Evolutionary conservation across 2,113 vertebrate genomes (phyloP).

Genomic region (Erythrolamprus reginae): DNA sequence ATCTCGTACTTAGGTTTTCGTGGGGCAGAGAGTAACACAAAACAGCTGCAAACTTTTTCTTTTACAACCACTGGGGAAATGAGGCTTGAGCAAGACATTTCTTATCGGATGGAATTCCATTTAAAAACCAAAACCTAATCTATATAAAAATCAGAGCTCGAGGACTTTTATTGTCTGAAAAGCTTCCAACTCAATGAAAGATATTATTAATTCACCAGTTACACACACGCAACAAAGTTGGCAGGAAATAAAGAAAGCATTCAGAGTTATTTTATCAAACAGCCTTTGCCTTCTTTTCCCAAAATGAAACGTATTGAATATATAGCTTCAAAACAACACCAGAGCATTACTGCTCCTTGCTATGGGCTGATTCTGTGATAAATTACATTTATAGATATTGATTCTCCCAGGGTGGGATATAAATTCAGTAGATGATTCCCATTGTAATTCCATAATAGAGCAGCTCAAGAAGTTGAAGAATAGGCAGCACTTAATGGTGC

Average conservation of each 20-base stretch:
- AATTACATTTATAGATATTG: background rate
- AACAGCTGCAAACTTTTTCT: background rate
- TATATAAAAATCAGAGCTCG: background rate
- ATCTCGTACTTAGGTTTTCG: background rate
- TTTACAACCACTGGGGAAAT: background rate
- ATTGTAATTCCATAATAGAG: background rate
- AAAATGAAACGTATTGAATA: background rate
- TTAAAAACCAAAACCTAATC: background rate
- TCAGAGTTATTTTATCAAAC: background rate
- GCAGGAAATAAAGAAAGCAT: slow-evolving; percentile 37
- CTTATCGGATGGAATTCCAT: background rate
- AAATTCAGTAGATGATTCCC: background rate
- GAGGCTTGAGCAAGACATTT: background rate
- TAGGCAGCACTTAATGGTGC: background rate
- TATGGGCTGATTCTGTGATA: background rate
- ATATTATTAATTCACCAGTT: slow-evolving; percentile 27
- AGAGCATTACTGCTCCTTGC: background rate
- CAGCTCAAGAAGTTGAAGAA: background rate
- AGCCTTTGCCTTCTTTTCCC: background rate
- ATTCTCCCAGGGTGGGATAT: background rate
- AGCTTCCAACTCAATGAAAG: slow-evolving; percentile 8
- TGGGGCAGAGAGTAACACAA: background rate
- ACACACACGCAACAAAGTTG: slow-evolving; percentile 24
- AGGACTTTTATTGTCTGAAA: background rate
- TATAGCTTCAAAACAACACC: background rate